Conservation (phyloP, 2,888 invertebrate species). For the Pilophorus perplexus region DNA sequence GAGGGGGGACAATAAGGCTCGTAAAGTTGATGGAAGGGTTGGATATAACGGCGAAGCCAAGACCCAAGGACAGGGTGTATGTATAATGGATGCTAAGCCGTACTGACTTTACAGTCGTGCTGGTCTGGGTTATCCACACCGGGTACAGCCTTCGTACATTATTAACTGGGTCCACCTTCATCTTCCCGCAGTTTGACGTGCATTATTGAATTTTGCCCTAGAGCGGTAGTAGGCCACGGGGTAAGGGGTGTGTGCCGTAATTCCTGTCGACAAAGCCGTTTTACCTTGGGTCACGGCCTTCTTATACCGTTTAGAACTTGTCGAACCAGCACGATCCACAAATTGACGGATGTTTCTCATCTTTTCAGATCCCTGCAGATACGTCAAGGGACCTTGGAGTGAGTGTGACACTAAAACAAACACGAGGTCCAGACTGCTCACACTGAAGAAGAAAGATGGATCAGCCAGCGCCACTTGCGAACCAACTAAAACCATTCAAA, state of each 20-base stretch:
- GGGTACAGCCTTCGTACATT: not conserved
- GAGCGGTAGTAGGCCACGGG: not conserved
- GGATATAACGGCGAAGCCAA: too few relatives aligned
- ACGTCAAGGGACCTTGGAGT: conserved; percentile 82
- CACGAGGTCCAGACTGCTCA: conserved; percentile 75
- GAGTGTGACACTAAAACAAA: conserved; percentile 84
- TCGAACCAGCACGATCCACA: too few relatives aligned
- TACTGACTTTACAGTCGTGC: not conserved
- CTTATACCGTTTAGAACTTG: too few relatives aligned
- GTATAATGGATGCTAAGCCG: not conserved
- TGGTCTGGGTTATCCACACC: not conserved
- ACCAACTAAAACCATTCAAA: conserved; percentile 78
- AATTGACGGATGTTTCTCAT: too few relatives aligned
- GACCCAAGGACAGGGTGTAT: not conserved
- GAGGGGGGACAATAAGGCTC: not conserved
- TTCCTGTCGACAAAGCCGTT: not conserved
- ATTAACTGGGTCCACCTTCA: not conserved
- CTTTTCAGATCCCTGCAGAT: conserved; percentile 62
- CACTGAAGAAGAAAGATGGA: conserved; percentile 65
- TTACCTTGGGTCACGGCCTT: too few relatives aligned
- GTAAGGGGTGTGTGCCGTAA: too few relatives aligned
- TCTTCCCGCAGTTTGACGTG: not conserved
- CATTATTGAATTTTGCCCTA: not conserved
- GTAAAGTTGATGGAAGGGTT: not conserved
- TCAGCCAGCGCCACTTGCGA: conserved; percentile 71